Base-by-base conservation (phyloP, 2,888 invertebrate genomes). In the Metalampra italica region DNA sequence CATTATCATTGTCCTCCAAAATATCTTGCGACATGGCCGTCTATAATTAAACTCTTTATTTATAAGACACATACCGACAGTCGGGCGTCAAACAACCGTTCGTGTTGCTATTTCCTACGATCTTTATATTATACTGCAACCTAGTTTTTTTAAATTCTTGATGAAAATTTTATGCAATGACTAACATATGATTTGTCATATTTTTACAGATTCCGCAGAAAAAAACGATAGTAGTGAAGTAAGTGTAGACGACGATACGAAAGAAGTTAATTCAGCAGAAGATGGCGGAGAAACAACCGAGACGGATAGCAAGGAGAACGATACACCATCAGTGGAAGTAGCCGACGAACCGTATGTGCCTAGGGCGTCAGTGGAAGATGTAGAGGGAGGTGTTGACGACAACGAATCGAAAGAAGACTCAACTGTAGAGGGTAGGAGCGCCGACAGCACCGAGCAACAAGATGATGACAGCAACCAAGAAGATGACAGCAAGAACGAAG, bases 201-300 rank as follows among this genome's bases (percentile, higher is more conserved):
- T 22, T 7, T 56, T 79, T 73, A 41, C 77, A 89, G 88, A 86
- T 75, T 83, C 87, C 72, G 73, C 73, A 62, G 88, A 85, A 77
- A 88, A 88, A 78, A 82, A 81, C 79, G 86, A 86, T 64, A 89
- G 89, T 77, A 82, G 79, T 81, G 91, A 90, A 82, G 75, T 80
- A 66, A 83, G 79, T 67, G 71, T 86, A 65, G 81, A 81, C 62
- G 78, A 82, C 68, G 81, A 83, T 68, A 79, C 84, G 73, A 83
- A 78, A 71, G 83, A 86, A 74, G 75, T 64, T 53, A 75, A 69
- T 69, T 85, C 86, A 66, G 71, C 66, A 57, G 87, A 88, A 74
- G 82, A 77, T 56, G 78, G 73, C 46, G 82, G 65, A 29, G 72
- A 72, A 54, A 70, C 66, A 50, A 61, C 63, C 46, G 74, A 77